Conservation (phyloP, 2,113 vertebrate genomes). For the Rhinolophus ferrumequinum region DNA sequence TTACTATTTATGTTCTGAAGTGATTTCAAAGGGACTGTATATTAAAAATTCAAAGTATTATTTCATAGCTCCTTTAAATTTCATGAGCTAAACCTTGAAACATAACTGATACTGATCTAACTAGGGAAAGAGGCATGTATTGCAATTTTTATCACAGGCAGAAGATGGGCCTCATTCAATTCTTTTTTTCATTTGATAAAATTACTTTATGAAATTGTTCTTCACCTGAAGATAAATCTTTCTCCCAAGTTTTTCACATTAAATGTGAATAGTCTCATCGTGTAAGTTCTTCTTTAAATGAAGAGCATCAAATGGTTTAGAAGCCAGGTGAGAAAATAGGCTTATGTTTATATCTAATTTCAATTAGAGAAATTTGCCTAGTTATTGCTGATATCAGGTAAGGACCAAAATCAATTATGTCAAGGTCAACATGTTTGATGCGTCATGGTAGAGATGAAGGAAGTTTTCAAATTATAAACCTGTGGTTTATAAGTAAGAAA, state of each 20-base stretch:
- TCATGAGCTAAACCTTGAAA: slow-evolving; percentile 52
- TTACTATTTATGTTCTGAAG: slow-evolving; percentile 37
- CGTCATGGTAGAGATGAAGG: background rate
- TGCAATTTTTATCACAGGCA: slow-evolving; percentile 21
- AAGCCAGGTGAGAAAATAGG: background rate
- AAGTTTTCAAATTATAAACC: background rate
- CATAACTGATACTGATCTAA: slow-evolving; percentile 45
- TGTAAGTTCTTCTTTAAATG: background rate
- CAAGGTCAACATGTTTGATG: background rate
- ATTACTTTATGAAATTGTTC: slow-evolving; percentile 55
- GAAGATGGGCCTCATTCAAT: slow-evolving; percentile 32
- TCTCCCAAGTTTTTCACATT: slow-evolving; percentile 24
- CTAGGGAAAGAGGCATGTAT: background rate
- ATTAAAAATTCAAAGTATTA: slow-evolving; percentile 59
- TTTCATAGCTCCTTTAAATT: slow-evolving; percentile 46
- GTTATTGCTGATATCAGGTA: background rate
- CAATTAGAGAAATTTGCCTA: background rate
- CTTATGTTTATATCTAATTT: background rate
- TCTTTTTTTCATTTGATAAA: slow-evolving; percentile 66
- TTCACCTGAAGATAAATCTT: slow-evolving; percentile 49
- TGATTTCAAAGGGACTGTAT: slow-evolving; percentile 11
- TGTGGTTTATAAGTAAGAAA: background rate
- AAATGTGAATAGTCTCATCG: slow-evolving; percentile 10
- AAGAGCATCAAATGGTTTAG: background rate
- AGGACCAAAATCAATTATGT: background rate